These are phyloP conservation scores for Pelmatolapia mariae DNA, from an alignment of 2,113 vertebrate genomes.

Conservation along the genomic window DNA sequence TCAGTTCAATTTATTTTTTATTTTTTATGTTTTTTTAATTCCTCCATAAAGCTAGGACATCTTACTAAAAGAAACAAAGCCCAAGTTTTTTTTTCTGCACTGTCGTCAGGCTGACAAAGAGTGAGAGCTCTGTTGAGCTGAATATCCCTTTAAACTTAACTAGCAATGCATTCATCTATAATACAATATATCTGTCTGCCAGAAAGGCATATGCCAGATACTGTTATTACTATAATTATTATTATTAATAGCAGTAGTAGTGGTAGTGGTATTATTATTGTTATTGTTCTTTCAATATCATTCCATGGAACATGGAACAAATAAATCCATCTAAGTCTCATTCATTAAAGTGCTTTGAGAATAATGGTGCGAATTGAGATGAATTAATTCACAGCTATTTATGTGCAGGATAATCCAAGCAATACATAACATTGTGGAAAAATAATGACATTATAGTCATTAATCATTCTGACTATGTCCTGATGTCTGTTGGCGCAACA, in stretches of 20 bases:
- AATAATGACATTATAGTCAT: not conserved
- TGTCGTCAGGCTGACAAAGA: not conserved
- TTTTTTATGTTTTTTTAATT: not conserved
- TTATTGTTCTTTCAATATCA: not conserved
- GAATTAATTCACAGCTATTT: not conserved
- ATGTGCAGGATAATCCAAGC: not conserved
- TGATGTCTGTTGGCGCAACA: not conserved
- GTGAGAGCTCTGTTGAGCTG: not conserved
- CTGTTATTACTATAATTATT: not conserved
- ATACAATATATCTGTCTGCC: not conserved
- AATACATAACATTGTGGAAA: not conserved
- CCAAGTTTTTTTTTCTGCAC: not conserved
- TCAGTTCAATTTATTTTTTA: not conserved
- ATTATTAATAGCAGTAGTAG: not conserved
- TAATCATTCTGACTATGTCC: constrained; percentile 9
- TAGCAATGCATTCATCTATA: not conserved
- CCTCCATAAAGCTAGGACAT: not conserved
- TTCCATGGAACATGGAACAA: not conserved
- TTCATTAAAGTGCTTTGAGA: not conserved
- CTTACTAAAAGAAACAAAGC: not conserved
- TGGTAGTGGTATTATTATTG: not conserved
- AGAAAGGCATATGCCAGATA: not conserved
- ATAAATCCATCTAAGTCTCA: not conserved
- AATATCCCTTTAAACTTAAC: not conserved
- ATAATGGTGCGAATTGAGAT: not conserved